Conservation (phyloP, 2,113 vertebrate genomes). For the Ursus arctos region DNA sequence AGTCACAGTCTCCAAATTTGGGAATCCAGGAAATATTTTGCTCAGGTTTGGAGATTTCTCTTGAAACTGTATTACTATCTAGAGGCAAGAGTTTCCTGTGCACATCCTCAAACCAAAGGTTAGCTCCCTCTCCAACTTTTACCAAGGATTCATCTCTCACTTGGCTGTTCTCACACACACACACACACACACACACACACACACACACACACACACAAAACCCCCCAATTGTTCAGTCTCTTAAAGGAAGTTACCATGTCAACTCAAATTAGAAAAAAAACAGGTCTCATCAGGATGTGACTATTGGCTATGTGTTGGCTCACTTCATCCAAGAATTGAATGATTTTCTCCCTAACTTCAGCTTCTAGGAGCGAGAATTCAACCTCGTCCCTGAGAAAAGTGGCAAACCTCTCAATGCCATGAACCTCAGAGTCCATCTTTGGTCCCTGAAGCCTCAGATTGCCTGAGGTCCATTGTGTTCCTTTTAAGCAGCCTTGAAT, state of each 20-base stretch:
- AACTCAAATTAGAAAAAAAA: not conserved
- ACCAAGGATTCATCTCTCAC: not conserved
- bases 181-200: not conserved
- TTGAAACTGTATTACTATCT: constrained; percentile 18
- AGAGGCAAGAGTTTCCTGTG: constrained; percentile 59
- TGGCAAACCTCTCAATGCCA: not conserved
- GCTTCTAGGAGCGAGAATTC: not conserved
- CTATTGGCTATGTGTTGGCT: not conserved
- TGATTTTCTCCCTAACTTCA: not conserved
- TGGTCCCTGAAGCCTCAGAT: not conserved
- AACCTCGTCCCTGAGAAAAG: not conserved
- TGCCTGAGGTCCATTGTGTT: not conserved
- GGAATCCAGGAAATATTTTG: constrained; percentile 66
- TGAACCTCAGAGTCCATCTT: not conserved
- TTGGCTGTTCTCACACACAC: constrained; percentile 8
- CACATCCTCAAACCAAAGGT: not conserved
- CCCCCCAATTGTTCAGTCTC: not conserved
- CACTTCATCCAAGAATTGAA: not conserved
- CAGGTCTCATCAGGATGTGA: not conserved
- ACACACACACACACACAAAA: not conserved
- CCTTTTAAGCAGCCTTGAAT: not conserved
- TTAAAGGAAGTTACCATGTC: not conserved
- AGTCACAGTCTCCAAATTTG: constrained; percentile 68
- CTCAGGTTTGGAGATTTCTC: constrained; percentile 51
- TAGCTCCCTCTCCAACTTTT: not conserved